A percentile compares a stretch with the other conserved stretches of the same genome.
These are phyloP conservation scores for Drosophila busckii DNA, from an alignment of 1,140 invertebrate species.

Conservation along the genomic window DNA sequence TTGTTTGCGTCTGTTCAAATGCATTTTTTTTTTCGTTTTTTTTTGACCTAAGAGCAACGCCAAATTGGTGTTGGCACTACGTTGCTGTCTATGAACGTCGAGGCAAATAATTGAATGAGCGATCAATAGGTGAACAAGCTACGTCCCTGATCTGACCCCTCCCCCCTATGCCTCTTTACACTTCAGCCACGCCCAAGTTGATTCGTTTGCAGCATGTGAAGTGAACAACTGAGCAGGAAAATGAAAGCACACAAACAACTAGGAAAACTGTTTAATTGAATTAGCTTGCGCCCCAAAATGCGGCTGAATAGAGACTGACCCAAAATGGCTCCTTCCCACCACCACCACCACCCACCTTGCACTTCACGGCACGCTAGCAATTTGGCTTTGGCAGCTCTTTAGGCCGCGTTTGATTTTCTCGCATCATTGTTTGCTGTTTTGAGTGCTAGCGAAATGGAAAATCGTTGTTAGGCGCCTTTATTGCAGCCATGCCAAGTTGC, in stretches of 20 bases:
- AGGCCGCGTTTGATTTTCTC: not conserved
- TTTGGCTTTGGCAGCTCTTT: too few relatives aligned
- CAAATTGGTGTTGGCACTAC: conserved; percentile 19
- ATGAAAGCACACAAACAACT: not conserved
- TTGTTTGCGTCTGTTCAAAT: too few relatives aligned
- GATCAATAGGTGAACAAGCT: conserved; percentile 69
- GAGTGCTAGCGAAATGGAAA: not conserved
- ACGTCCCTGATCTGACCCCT: not conserved
- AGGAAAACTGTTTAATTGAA: conserved; percentile 32
- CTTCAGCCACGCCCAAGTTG: too few relatives aligned
- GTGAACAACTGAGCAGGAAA: not conserved
- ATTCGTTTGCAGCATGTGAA: too few relatives aligned
- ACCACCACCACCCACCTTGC: not conserved
- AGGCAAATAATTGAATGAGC: conserved; percentile 65
- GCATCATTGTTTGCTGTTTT: conserved; percentile 4
- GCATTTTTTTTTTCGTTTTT: too few relatives aligned
- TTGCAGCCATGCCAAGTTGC: conserved; percentile 9
- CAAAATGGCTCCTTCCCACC: too few relatives aligned
- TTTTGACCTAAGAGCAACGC: conserved; percentile 22
- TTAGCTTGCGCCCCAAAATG: conserved; percentile 11
- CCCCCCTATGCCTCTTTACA: too few relatives aligned
- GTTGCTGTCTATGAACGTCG: conserved; percentile 30
- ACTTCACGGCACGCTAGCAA: conserved; percentile 4
- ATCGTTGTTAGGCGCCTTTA: not conserved
- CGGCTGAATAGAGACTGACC: conserved; percentile 9